Evolutionary conservation across 1,140 invertebrate species (phyloP).

Genomic region (Sycophila sp.): DNA sequence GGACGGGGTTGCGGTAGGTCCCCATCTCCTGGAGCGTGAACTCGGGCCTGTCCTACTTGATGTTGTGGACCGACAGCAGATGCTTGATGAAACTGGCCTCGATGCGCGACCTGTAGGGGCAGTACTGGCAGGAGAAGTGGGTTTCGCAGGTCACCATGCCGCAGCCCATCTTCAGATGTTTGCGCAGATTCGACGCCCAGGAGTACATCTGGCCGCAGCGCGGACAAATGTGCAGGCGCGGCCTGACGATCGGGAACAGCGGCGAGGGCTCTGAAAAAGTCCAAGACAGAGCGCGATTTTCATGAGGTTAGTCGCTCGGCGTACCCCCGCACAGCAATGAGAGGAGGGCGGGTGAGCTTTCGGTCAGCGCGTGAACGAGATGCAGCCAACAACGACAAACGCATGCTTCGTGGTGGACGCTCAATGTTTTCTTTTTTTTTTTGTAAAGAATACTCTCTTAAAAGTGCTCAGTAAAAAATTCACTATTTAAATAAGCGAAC

Average conservation of each 20-base stretch:
- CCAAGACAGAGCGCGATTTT: neutral
- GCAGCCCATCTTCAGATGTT: slow-evolving; percentile 64
- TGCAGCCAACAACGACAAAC: slow-evolving; percentile 22
- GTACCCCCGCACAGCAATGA: too few relatives aligned
- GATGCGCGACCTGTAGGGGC: slow-evolving; percentile 66
- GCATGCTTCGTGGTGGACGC: slow-evolving; percentile 33
- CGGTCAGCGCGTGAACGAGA: neutral
- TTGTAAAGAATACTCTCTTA: too few relatives aligned
- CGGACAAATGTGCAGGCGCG: slow-evolving; percentile 61
- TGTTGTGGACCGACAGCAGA: slow-evolving; percentile 64
- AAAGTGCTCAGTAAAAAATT: too few relatives aligned
- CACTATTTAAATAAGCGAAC: too few relatives aligned
- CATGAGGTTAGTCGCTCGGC: neutral
- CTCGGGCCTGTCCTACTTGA: slow-evolving; percentile 54
- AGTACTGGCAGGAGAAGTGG: slow-evolving; percentile 69
- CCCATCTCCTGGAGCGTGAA: neutral
- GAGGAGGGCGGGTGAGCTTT: too few relatives aligned
- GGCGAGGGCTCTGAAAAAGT: slow-evolving; percentile 62
- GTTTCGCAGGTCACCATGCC: slow-evolving; percentile 66
- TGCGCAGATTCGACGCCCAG: slow-evolving; percentile 66
- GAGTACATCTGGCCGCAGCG: slow-evolving; percentile 68
- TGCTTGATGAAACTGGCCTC: slow-evolving; percentile 66
- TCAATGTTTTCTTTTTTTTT: too few relatives aligned
- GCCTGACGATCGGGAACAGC: slow-evolving; percentile 62
- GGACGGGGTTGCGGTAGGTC: neutral